A percentile compares a stretch with the other conserved stretches of the same genome.
These are phyloP conservation scores for Ailurus styani DNA, from an alignment of 2,113 vertebrate species.

Conservation along the genomic window DNA sequence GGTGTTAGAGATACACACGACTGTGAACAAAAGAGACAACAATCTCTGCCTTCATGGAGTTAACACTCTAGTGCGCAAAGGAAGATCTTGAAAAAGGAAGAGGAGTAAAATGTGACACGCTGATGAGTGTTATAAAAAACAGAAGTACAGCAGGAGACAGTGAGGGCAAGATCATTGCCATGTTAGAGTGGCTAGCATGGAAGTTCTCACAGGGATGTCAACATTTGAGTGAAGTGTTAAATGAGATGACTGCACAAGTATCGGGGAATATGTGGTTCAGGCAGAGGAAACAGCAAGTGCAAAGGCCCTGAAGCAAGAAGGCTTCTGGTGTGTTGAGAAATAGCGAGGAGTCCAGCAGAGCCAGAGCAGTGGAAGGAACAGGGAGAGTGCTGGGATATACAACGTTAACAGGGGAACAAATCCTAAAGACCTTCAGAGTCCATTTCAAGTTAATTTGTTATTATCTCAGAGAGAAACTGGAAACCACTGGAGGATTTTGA, in stretches of 20 bases:
- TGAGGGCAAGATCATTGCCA: too few species aligned
- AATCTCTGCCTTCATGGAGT: background rate
- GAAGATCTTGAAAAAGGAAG: background rate
- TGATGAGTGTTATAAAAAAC: background rate
- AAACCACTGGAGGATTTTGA: background rate
- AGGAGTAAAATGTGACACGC: background rate
- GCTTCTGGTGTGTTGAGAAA: background rate
- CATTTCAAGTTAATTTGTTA: background rate
- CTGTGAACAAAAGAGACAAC: background rate
- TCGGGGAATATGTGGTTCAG: background rate
- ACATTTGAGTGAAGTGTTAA: background rate
- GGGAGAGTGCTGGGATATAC: accelerated
- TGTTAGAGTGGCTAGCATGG: too few species aligned
- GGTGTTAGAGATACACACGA: background rate
- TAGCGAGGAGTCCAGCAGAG: background rate
- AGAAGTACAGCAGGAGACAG: background rate
- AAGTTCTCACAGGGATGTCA: background rate
- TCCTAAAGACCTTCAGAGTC: background rate
- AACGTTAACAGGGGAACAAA: background rate
- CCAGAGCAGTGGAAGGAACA: background rate
- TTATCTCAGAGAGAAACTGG: background rate
- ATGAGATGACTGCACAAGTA: accelerated
- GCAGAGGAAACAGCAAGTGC: background rate
- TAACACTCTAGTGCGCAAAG: background rate
- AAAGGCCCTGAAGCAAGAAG: background rate